A percentile compares a stretch with the other conserved stretches of the same genome.
Conservation (phyloP, 2,113 vertebrate genomes). For the Anhinga anhinga region DNA sequence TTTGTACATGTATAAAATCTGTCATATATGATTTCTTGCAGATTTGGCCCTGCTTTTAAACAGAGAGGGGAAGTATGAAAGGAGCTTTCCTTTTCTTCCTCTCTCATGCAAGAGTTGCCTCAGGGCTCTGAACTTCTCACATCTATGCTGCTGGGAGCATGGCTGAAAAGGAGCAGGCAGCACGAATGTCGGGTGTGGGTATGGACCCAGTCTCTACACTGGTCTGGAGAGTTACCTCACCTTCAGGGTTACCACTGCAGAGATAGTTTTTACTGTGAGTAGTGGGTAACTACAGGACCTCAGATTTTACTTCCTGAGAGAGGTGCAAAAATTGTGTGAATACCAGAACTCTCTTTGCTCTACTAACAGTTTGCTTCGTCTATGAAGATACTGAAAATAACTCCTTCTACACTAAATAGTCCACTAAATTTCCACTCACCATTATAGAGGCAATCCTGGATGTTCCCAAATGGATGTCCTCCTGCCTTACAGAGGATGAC, state of each 20-base stretch:
- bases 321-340: not conserved
- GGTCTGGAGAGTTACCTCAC: not conserved
- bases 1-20: not conserved
- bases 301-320: not conserved
- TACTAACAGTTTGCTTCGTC: not conserved
- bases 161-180: not conserved
- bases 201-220: not conserved
- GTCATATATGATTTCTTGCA: not conserved
- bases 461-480: not conserved
- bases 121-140: not conserved
- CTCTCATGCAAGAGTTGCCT: not conserved
- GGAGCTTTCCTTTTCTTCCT: not conserved
- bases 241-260: not conserved
- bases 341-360: not conserved
- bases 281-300: not conserved
- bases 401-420: not conserved
- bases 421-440: not conserved
- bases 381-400: not conserved
- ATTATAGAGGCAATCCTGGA: too few species aligned
- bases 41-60: not conserved
- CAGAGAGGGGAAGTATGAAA: not conserved
- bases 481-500: not conserved
- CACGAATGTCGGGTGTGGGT: fast-evolving
- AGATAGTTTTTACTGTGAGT: not conserved
- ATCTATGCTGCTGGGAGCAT: not conserved